A percentile compares a stretch with the other conserved stretches of the same genome.
Conservation (phyloP, 2,113 vertebrate genomes). For the Amblyornis subalaris region DNA sequence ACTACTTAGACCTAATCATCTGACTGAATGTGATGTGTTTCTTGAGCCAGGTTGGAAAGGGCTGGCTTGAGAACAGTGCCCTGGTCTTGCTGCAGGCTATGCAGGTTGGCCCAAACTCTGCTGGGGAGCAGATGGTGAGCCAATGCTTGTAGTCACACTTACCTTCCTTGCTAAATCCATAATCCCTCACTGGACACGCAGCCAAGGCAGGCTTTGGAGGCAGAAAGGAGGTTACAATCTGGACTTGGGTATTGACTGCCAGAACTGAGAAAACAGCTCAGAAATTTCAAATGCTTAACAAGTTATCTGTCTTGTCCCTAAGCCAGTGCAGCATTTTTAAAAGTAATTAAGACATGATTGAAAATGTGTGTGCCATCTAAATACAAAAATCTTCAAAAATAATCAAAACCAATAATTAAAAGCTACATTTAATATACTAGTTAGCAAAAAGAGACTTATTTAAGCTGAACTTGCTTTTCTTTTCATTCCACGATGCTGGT, state of each 20-base stretch:
- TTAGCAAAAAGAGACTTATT: constrained; percentile 59
- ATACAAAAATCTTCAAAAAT: constrained; percentile 81
- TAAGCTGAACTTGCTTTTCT: constrained; percentile 56
- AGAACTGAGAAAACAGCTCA: constrained; percentile 94
- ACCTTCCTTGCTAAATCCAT: constrained; percentile 99
- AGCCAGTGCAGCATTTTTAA: constrained; percentile 95
- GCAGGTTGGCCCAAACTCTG: constrained; percentile 99
- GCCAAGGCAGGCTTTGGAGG: constrained; percentile 99
- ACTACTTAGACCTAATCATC: constrained; percentile 99
- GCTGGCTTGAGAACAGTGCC: constrained; percentile 91
- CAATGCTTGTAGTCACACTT: constrained; percentile 99
- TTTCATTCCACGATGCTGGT: not conserved
- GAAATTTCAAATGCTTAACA: constrained; percentile 99
- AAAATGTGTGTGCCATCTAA: constrained; percentile 88
- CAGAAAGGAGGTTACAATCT: constrained; percentile 99
- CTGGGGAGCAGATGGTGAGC: constrained; percentile 99
- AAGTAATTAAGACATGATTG: constrained; percentile 99
- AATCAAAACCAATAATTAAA: constrained; percentile 79
- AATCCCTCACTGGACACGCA: constrained; percentile 99
- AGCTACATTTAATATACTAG: constrained; percentile 72
- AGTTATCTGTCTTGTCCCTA: constrained; percentile 98
- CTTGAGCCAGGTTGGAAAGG: constrained; percentile 94
- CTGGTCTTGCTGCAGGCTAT: constrained; percentile 99
- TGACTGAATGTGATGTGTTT: constrained; percentile 96
- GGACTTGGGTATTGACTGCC: constrained; percentile 92